Conservation (phyloP, 2,113 vertebrate genomes). For the Ophthalmolycus amberensis region DNA sequence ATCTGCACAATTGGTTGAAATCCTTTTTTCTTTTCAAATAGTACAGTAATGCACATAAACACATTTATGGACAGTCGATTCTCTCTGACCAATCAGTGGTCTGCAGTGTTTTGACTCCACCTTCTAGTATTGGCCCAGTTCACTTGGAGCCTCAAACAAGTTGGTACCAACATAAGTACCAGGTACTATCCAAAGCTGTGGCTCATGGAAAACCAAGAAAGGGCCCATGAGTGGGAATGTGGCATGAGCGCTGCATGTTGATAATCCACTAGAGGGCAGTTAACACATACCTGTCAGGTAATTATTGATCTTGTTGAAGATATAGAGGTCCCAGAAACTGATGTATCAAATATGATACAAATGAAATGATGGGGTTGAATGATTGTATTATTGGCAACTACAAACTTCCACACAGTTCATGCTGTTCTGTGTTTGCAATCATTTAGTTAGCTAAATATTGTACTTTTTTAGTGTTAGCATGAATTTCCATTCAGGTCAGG, state of each 20-base stretch:
- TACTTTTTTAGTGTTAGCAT: background rate
- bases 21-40: too few species aligned
- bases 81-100: background rate
- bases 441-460: background rate
- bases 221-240: too few species aligned
- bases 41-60: too few species aligned
- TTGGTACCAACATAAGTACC: too few species aligned
- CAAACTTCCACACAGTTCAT: background rate
- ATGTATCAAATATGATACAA: background rate
- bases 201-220: too few species aligned
- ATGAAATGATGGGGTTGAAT: background rate
- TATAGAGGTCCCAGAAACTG: background rate
- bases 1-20: too few species aligned
- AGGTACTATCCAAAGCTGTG: too few species aligned
- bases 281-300: background rate
- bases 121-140: too few species aligned
- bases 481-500: background rate
- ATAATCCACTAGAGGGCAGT: background rate
- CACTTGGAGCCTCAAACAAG: too few species aligned
- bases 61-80: background rate
- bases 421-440: background rate
- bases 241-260: too few species aligned
- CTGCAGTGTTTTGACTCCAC: too few species aligned
- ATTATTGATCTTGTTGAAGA: background rate
- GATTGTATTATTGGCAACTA: background rate